Percentiles rank a stretch among this genome's conserved stretches.
Conservation (phyloP, 2,888 invertebrate genomes). For the Brachyopa scutellaris region DNA sequence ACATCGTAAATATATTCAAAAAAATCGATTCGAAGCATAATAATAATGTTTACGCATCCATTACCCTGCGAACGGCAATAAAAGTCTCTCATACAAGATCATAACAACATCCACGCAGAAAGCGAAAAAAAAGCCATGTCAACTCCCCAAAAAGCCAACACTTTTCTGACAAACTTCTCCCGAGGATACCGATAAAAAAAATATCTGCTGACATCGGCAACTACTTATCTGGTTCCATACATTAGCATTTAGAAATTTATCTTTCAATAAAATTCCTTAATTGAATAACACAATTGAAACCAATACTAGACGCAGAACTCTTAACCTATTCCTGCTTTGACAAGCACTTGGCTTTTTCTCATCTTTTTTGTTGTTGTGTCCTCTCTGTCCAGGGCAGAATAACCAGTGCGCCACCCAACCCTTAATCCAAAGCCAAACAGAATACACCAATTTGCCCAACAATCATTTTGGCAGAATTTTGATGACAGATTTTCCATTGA, state of each 20-base stretch:
- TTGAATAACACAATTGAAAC: conserved; percentile 51
- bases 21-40: conserved; percentile 60
- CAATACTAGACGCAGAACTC: background rate
- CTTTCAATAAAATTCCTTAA: conserved; percentile 62
- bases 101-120: background rate
- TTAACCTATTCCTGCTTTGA: conserved; percentile 7
- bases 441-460: conserved; percentile 48
- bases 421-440: background rate
- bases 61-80: conserved; percentile 57
- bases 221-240: conserved; percentile 58
- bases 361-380: conserved; percentile 2
- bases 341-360: conserved; percentile 4
- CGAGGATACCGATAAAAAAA: conserved; percentile 15
- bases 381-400: conserved; percentile 39
- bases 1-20: conserved; percentile 36
- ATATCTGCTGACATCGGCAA: conserved; percentile 61
- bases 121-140: background rate
- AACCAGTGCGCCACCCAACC: background rate
- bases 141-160: background rate
- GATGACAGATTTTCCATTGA: conserved; percentile 61
- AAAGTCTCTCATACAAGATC: conserved; percentile 22
- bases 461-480: conserved; percentile 53
- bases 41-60: conserved; percentile 62
- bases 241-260: conserved; percentile 54
- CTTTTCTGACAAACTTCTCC: conserved; percentile 17